Conservation (phyloP, 2,888 invertebrate genomes). For the Sarcophaga carnaria region DNA sequence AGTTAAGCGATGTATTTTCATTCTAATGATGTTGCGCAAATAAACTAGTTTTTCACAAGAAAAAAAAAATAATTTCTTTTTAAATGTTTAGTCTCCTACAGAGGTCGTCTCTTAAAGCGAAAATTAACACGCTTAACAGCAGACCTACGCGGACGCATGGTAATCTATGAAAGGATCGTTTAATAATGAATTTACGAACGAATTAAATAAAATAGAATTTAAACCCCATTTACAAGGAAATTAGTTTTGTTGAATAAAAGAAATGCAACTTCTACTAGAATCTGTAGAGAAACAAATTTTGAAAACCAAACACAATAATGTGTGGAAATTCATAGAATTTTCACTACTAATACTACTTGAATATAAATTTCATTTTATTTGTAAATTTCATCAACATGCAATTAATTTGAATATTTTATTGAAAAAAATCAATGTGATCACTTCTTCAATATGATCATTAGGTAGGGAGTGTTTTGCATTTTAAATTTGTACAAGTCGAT, state of each 20-base stretch:
- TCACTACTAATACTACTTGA: neutral
- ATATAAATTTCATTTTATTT: neutral
- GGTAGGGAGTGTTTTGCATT: too few species aligned
- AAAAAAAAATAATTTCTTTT: constrained; percentile 12
- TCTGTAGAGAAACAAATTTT: neutral
- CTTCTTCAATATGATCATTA: neutral
- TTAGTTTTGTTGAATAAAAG: too few species aligned
- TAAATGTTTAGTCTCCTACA: constrained; percentile 35
- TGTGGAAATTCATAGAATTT: constrained; percentile 40
- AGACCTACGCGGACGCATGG: too few species aligned
- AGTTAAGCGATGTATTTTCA: constrained; percentile 35
- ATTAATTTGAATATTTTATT: neutral
- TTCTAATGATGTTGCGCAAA: constrained; percentile 42
- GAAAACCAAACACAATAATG: neutral
- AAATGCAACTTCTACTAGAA: neutral
- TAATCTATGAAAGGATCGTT: too few species aligned
- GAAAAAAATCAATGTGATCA: neutral
- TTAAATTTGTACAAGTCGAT: too few species aligned
- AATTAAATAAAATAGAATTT: neutral
- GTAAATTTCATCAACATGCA: neutral
- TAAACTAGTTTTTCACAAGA: constrained; percentile 46
- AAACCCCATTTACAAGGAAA: neutral
- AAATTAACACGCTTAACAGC: too few species aligned
- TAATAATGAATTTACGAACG: neutral
- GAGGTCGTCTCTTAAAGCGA: constrained; percentile 3